A percentile compares a stretch with the other conserved stretches of the same genome.
phyloP scores from a whole-genome alignment of 2,888 invertebrate genomes.

The Abscondita cerata region DNA sequence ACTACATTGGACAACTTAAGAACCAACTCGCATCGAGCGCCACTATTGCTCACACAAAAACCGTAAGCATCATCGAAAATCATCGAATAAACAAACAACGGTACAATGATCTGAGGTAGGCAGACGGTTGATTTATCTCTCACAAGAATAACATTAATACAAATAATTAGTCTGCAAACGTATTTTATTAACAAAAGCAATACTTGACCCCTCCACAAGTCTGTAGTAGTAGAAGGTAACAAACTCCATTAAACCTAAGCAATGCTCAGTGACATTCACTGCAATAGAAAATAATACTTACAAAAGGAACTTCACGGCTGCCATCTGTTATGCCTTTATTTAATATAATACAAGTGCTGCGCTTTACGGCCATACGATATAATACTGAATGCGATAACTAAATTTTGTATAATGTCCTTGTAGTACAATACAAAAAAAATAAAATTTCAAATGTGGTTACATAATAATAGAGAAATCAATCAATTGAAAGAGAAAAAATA shows the following conservation, averaged over 20 bases:
- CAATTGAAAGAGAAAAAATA: no score
- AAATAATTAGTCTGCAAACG: background rate
- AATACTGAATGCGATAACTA: no score
- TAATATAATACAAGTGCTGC: no score
- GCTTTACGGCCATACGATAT: no score
- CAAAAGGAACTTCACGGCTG: background rate
- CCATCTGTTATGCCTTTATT: no score
- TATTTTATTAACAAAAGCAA: background rate
- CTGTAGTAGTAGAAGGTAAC: background rate
- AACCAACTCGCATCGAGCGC: background rate
- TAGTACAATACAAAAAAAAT: no score
- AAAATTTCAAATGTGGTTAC: no score
- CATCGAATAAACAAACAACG: background rate
- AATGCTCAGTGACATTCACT: background rate
- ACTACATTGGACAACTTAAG: background rate
- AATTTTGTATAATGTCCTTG: no score
- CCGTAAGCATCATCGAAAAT: background rate
- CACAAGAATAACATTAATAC: background rate
- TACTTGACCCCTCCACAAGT: no score
- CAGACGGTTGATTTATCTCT: background rate
- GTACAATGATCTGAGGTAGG: background rate
- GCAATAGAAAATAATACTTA: background rate
- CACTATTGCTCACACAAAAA: background rate
- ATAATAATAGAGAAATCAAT: no score
- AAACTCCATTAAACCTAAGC: background rate